Percentiles rank a stretch among this genome's conserved stretches.
Conservation (phyloP, 1,140 invertebrate species). For the Ectropis grisescens region DNA sequence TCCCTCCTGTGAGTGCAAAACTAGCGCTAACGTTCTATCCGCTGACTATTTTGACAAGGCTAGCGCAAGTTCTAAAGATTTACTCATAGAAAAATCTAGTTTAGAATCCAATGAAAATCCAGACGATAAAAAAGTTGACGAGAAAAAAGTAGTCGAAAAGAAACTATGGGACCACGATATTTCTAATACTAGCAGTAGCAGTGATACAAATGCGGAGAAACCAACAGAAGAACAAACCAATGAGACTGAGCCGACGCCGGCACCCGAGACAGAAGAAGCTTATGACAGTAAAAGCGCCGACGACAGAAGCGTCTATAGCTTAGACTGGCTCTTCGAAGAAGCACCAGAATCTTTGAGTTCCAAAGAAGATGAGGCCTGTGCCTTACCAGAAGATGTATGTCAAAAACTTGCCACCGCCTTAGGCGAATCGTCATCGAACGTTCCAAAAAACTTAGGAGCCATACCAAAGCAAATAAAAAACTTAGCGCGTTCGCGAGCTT, state of each 20-base stretch:
- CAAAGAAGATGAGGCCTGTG: constrained; percentile 18
- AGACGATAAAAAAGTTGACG: constrained; percentile 30
- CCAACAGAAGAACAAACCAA: constrained; percentile 22
- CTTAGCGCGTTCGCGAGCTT: constrained; percentile 57
- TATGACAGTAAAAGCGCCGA: constrained; percentile 58
- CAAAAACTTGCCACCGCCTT: constrained; percentile 47
- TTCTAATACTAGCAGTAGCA: constrained; percentile 72
- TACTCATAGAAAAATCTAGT: constrained; percentile 71
- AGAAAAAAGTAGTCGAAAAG: constrained; percentile 43
- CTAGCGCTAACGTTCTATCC: constrained; percentile 9
- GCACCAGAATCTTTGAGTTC: constrained; percentile 14
- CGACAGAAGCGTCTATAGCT: constrained; percentile 60
- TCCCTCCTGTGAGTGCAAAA: constrained; percentile 42
- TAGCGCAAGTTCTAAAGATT: constrained; percentile 76
- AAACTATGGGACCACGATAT: constrained; percentile 67
- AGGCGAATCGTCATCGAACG: constrained; percentile 55
- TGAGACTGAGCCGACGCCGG: constrained; percentile 28
- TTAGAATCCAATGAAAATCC: constrained; percentile 64
- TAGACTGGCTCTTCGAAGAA: constrained; percentile 66
- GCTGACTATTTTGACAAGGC: constrained; percentile 69
- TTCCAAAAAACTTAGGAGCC: constrained; percentile 76
- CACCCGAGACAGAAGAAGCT: constrained; percentile 49
- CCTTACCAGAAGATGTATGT: constrained; percentile 28
- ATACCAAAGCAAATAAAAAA: constrained; percentile 79
- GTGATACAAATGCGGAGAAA: constrained; percentile 57